phyloP scores from a whole-genome alignment of 2,113 vertebrate genomes.

The Scophthalmus maximus region DNA sequence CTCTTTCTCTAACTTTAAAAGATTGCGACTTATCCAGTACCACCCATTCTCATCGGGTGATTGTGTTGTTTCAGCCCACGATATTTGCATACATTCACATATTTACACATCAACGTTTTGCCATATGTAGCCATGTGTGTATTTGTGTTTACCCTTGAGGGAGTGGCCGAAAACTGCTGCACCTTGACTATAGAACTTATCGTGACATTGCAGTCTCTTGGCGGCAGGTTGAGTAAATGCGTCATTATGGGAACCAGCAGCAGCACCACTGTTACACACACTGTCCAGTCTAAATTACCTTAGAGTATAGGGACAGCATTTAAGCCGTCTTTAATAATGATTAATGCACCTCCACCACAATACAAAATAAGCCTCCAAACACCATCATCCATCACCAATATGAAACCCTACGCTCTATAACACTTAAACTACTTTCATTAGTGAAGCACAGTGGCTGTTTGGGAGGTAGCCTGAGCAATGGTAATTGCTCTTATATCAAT shows the following conservation, averaged over 20 bases:
- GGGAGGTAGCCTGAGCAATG: slow-evolving; percentile 26
- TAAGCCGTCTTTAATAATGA: slow-evolving; percentile 75
- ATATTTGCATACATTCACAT: not conserved
- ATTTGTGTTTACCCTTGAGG: slow-evolving; percentile 55
- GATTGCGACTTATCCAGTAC: not conserved
- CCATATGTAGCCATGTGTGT: slow-evolving; percentile 3
- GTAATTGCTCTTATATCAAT: slow-evolving; percentile 63
- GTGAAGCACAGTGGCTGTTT: slow-evolving; percentile 33
- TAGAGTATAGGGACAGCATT: slow-evolving; percentile 65
- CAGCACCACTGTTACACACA: slow-evolving; percentile 50
- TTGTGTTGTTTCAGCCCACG: not conserved
- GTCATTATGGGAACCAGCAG: slow-evolving; percentile 67
- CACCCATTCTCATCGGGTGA: not conserved
- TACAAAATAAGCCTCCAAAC: slow-evolving; percentile 58
- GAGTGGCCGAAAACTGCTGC: slow-evolving; percentile 32
- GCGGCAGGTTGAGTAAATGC: slow-evolving; percentile 69
- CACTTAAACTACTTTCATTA: slow-evolving; percentile 72
- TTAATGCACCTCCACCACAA: slow-evolving; percentile 67
- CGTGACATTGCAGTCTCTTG: slow-evolving; percentile 62
- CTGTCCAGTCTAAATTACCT: slow-evolving; percentile 73
- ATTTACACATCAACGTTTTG: too few species aligned
- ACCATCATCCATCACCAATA: slow-evolving; percentile 70
- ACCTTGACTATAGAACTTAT: slow-evolving; percentile 44
- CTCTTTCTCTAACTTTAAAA: not conserved
- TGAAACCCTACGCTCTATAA: slow-evolving; percentile 61